Base-by-base conservation (phyloP, 2,797 vertebrate species). In the Sebastes taczanowskii region DNA sequence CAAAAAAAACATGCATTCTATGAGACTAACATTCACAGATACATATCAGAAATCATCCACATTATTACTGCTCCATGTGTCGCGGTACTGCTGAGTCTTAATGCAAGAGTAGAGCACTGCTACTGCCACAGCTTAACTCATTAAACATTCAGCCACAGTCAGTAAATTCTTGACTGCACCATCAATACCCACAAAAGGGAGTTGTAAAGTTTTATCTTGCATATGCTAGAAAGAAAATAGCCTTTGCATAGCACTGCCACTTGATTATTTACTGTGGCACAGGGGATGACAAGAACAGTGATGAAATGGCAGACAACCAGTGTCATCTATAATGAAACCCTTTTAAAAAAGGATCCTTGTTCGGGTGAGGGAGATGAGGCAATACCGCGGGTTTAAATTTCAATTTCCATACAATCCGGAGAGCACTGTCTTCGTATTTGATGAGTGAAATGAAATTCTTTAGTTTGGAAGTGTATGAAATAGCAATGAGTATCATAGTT, bases 271-370 rank as follows among this genome's bases (percentile, higher is more conserved):
- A 75, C 30, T 58, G 23, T 27, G 69, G 23, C 63, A 49, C n/a
- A 5, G 30, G 49, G 25, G 70, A 52, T 63, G 83, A 63, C 71
- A 80, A 71, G 62, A 80, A 56, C 70, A 53, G 68, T 69, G 76
- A 82, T 80, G 83, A 86, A 88, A 86, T 56, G 42, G 20, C 65
- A 68, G 74, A 85, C 60, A 78, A 73, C 18, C 67, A 25, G 55
- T 29, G 27, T 61, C 59, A 67, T 70, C 62, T 70, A 7, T 62
- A 83, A 74, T 71, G 58, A 68, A 77, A 76, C 16, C 13, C 11
- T 22, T 71, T 85, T 25, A 35, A 83, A 34, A 34, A 42, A 34
- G n/a, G 6, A 52, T 70, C 30, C 38, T 56, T 83, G 34, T 69
- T 72, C 11, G 71, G 30, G 27, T 29, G 73, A 67, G 14, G 27